phyloP scores from a whole-genome alignment of 2,888 invertebrate species.

The Eudemis profundana region DNA sequence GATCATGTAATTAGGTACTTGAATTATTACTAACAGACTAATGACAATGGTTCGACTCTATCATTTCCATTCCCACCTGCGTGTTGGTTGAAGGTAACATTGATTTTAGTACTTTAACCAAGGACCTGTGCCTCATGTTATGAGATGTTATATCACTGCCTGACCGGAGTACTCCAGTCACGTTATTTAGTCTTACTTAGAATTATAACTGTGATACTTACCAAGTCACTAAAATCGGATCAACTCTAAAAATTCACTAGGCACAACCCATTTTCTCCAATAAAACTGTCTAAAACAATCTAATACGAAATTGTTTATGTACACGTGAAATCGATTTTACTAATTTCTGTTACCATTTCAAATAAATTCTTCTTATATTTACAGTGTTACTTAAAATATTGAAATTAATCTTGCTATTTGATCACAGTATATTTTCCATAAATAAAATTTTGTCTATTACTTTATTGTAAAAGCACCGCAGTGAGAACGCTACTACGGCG shows the following conservation, averaged over 20 bases:
- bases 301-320: conserved; percentile 34
- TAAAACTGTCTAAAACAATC: conserved; percentile 27
- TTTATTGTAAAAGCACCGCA: conserved; percentile 43
- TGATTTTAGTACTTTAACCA: conserved; percentile 21
- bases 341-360: conserved; percentile 30
- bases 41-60: conserved; percentile 20
- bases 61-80: conserved; percentile 16
- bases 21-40: conserved; percentile 8
- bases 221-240: conserved; percentile 11
- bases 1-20: conserved; percentile 2
- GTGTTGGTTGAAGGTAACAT: conserved; percentile 11
- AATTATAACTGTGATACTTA: conserved; percentile 25
- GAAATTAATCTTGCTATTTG: conserved; percentile 40
- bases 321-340: conserved; percentile 32
- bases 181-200: neutral
- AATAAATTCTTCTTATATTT: conserved; percentile 26
- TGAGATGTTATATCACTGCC: conserved; percentile 21
- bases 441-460: conserved; percentile 31
- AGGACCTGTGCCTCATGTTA: conserved; percentile 10
- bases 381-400: conserved; percentile 31
- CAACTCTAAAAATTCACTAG: conserved; percentile 34
- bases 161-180: neutral
- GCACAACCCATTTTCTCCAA: conserved; percentile 39
- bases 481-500: conserved; percentile 27
- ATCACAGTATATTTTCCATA: conserved; percentile 44